These are phyloP conservation scores for Bostrychus sinensis DNA, from an alignment of 2,113 vertebrate genomes.

Conservation along the genomic window DNA sequence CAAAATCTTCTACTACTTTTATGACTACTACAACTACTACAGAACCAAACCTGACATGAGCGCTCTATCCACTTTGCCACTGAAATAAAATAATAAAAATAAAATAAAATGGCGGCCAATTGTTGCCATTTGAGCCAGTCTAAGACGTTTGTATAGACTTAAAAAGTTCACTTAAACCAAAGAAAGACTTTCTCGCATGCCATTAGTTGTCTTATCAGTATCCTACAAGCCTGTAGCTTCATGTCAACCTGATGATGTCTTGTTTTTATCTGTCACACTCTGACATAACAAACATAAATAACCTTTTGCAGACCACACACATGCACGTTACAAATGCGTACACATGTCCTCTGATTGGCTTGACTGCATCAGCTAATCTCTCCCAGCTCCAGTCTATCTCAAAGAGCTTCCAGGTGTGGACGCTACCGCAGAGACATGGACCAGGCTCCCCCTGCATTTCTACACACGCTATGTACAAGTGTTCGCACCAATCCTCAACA, in stretches of 20 bases:
- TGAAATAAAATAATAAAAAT: too few relatives aligned
- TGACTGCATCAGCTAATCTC: conserved; percentile 53
- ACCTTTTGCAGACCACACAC: conserved; percentile 40
- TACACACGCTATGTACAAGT: background rate
- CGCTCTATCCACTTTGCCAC: too few relatives aligned
- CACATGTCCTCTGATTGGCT: conserved; percentile 38
- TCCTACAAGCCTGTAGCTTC: too few relatives aligned
- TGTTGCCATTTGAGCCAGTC: too few relatives aligned
- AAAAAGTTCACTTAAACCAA: too few relatives aligned
- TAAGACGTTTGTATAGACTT: too few relatives aligned
- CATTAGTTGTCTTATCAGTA: too few relatives aligned
- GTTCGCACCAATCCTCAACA: background rate
- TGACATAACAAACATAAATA: conserved; percentile 44
- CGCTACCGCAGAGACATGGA: conserved; percentile 31
- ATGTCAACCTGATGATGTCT: background rate
- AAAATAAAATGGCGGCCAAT: too few relatives aligned
- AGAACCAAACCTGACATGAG: too few relatives aligned
- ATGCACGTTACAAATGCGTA: conserved; percentile 13
- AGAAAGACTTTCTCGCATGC: too few relatives aligned
- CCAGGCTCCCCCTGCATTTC: conserved; percentile 18
- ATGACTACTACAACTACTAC: too few relatives aligned
- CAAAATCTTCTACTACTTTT: background rate
- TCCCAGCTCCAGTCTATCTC: conserved; percentile 50
- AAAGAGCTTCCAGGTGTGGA: conserved; percentile 70
- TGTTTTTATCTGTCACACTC: conserved; percentile 18